Conservation (phyloP, 2,797 vertebrate species). For the Epinephelus awoara region DNA sequence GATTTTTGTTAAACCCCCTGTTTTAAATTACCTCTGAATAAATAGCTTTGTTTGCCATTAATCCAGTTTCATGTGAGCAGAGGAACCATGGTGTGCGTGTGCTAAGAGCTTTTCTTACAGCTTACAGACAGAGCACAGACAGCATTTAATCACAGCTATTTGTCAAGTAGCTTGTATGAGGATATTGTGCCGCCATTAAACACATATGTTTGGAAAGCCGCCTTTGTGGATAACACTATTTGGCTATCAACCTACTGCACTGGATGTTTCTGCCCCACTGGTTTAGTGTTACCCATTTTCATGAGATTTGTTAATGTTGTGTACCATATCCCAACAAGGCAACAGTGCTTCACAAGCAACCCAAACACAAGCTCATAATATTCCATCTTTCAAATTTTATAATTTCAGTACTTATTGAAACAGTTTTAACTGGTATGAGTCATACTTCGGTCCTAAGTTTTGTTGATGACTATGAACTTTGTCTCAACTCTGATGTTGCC, state of each 20-base stretch:
- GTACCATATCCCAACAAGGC: neutral
- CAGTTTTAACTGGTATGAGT: neutral
- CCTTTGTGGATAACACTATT: constrained; percentile 37
- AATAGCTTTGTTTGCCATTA: constrained; percentile 88
- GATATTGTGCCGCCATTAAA: constrained; percentile 57
- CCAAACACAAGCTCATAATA: neutral
- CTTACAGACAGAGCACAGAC: constrained; percentile 75
- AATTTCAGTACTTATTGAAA: neutral
- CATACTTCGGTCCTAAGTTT: neutral
- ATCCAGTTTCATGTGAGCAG: constrained; percentile 82
- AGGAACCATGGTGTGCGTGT: constrained; percentile 74
- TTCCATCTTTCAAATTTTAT: neutral
- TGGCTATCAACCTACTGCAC: constrained; percentile 6
- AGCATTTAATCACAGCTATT: constrained; percentile 77
- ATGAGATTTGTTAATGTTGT: constrained; percentile 2
- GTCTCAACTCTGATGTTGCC: neutral
- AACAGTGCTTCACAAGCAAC: neutral
- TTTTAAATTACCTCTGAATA: constrained; percentile 85
- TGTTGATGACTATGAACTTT: neutral
- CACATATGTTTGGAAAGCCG: constrained; percentile 60
- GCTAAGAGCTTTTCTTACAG: constrained; percentile 76
- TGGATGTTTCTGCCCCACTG: constrained; percentile 12
- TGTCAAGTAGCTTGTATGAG: constrained; percentile 70
- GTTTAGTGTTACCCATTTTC: constrained; percentile 5
- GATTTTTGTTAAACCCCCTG: constrained; percentile 80